A percentile compares a stretch with the other conserved stretches of the same genome.
phyloP scores from a whole-genome alignment of 2,797 vertebrate genomes.

The Enteromius radiatus region DNA sequence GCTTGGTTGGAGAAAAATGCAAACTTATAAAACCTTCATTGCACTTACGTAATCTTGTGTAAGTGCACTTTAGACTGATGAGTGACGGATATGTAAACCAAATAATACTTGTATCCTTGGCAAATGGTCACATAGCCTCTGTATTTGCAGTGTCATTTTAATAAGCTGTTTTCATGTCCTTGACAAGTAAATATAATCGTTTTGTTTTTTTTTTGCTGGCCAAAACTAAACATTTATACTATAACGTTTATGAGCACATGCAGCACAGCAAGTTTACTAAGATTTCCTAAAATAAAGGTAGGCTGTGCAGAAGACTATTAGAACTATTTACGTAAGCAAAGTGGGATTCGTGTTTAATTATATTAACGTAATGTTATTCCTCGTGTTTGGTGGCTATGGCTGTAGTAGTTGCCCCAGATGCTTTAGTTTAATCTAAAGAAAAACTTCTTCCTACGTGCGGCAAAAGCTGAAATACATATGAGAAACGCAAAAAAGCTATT shows the following conservation, averaged over 20 bases:
- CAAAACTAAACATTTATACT: not conserved
- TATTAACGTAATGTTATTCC: not conserved
- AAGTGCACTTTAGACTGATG: conserved; percentile 38
- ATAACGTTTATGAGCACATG: not conserved
- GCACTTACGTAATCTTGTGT: conserved; percentile 22
- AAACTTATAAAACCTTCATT: conserved; percentile 44
- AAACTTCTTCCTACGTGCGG: not conserved
- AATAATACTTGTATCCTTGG: not conserved
- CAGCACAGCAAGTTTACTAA: not conserved
- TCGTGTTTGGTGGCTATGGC: not conserved
- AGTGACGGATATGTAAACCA: not conserved
- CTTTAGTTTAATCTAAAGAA: not conserved
- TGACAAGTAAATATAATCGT: not conserved
- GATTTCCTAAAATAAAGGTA: not conserved
- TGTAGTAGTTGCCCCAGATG: not conserved
- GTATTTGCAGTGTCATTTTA: not conserved
- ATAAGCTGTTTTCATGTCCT: not conserved
- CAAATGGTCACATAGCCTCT: not conserved
- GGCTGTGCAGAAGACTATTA: too few relatives aligned
- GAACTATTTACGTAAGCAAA: not conserved
- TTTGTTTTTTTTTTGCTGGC: too few relatives aligned
- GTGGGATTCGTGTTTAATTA: not conserved
- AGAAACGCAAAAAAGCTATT: not conserved
- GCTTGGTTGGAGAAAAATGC: conserved; percentile 8
- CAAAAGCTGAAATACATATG: not conserved